phyloP scores from a whole-genome alignment of 2,113 vertebrate genomes.

The Leucosticte australis region DNA sequence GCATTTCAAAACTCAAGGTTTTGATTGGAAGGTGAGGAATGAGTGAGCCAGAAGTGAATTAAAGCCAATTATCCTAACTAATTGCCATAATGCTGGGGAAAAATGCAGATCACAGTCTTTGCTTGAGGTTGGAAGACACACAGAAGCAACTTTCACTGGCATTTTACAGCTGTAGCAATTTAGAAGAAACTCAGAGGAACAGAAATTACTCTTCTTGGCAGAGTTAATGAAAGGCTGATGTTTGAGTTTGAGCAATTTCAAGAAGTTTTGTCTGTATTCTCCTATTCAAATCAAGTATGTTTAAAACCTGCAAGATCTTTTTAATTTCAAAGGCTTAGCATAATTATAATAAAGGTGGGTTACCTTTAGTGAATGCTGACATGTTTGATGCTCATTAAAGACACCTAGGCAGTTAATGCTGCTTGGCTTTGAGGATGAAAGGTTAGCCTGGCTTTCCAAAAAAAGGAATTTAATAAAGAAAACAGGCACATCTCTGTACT shows the following conservation, averaged over 20 bases:
- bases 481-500: neutral
- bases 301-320: neutral
- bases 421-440: neutral
- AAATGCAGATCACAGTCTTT: neutral
- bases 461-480: neutral
- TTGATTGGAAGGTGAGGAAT: slow-evolving; percentile 15
- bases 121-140: neutral
- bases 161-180: neutral
- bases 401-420: neutral
- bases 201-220: neutral
- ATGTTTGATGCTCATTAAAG: neutral
- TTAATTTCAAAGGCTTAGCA: neutral
- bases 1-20: neutral
- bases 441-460: neutral
- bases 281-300: neutral
- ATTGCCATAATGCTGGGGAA: neutral
- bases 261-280: neutral
- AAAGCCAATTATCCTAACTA: slow-evolving; percentile 7
- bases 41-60: neutral
- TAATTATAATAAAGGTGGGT: neutral
- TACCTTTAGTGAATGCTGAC: neutral
- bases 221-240: neutral
- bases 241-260: neutral
- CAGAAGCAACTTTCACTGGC: neutral
- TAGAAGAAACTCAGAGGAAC: neutral